Base-by-base conservation (phyloP, 1,140 invertebrate species). In the Leptinotarsa undecemlineata region DNA sequence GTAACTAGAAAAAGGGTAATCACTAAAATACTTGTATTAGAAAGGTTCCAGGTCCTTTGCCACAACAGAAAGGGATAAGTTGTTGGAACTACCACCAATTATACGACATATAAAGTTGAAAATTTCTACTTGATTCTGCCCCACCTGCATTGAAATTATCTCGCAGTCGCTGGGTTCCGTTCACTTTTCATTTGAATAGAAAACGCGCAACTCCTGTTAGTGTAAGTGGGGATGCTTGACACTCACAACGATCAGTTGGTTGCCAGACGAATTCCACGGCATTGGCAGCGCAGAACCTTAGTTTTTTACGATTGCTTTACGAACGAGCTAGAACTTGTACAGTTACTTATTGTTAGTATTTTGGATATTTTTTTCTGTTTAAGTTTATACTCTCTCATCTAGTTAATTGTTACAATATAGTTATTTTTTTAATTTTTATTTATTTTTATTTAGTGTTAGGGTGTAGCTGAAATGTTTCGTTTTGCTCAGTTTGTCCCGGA, bases 371-470 rank as follows among this genome's bases (percentile, higher is more conserved):
- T 33, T 42, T 71, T 74, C 74, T 62, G 61, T 60, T 78, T 78
- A 78, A 78, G 77, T 78, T 78, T 78, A 76, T 74, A 76, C 67
- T 74, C 68, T 66, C 66, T 75, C 67, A 76, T 57, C 74, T 74
- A 78, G 77, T 73, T 78, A 76, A 76, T 78, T 78, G 75, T 76
- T 78, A 74, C 75, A 51, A 33, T 20, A 64, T 73, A 76, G 70
- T 78, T 78, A 74, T 78, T 74, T 76, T 78, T 78, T 76, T 74
- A 74, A 76, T 78, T 72, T 78, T 71, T 74, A 71, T 78, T 71
- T 76, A 74, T 75, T 73, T 68, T 73, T 68, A 67, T 69, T 73
- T 70, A 75, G 48, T 74, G 21, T 67, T 68, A 67, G 57, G 72
- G 33, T 73, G 23, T 51, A 48, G 33, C 23, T 67, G 64, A 67